Evolutionary conservation across 2,797 vertebrate genomes (phyloP), one percentile per base, ranked within the genome.

Genomic region (Ceyx erithaca): DNA sequence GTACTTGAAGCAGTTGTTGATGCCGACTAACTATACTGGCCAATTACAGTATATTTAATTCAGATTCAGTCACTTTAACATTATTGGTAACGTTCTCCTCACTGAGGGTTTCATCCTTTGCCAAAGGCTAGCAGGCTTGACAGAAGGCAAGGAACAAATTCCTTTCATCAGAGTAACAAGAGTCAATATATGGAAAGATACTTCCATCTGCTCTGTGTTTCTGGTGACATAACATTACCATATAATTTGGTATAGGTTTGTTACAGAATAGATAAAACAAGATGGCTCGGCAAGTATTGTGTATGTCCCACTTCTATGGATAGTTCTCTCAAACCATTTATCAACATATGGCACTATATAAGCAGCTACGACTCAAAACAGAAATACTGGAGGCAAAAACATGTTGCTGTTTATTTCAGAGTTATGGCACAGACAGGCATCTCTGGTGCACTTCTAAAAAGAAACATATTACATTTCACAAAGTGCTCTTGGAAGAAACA

Each of bases 141-240:
- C 93, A 96, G 93, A 94, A 96, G 95, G 93, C 87, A 86, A 89
- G 88, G 90, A 94, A 91, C 76, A 92, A 92, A 95, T 71, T 91
- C 90, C 81, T 91, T 96, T 96, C 89, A 96, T 85, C 87, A 90
- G 85, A 95, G 68, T 91, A 95, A 89, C 88, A 55, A 58, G 69
- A 96, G 71, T 96, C 93, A 96, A 89, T 93, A 93, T 87, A 88
- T 82, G 88, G 84, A 94, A 92, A 95, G 86, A 92, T 93, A 94
- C 88, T 89, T 96, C 95, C 95, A 96, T 94, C 96, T 96, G 94
- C 86, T 96, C 94, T 80, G 30, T 94, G 94, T 85, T 94, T 90
- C 96, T 94, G 93, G 88, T 93, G 86, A 93, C 90, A 90, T 69
- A 90, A 93, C 84, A 82, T 81, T 95, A 94, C 85, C 3, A 2